Evolutionary conservation across 2,113 vertebrate genomes (phyloP).

Genomic region (Psammodynastes pulverulentus): DNA sequence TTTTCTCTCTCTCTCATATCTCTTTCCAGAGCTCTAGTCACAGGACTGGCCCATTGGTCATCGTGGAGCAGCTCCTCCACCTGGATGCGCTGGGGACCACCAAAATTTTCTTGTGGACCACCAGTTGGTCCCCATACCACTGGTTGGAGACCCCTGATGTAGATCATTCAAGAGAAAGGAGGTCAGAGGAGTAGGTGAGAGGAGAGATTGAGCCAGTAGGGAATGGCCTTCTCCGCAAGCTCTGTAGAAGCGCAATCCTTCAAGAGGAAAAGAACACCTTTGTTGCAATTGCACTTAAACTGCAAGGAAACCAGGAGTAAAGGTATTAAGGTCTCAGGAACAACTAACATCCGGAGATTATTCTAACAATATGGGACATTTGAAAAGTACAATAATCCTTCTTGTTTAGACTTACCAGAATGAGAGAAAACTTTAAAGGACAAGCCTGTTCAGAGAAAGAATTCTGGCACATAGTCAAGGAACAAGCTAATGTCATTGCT

Average conservation of each 20-base stretch:
- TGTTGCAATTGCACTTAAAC: background rate
- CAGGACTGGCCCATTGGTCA: too few species aligned
- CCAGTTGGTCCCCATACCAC: too few species aligned
- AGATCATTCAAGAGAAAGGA: background rate
- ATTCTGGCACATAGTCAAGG: background rate
- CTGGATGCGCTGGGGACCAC: too few species aligned
- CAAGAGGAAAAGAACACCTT: background rate
- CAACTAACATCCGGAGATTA: background rate
- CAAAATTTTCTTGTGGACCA: too few species aligned
- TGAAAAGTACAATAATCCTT: background rate
- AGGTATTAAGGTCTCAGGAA: background rate
- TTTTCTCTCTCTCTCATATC: too few species aligned
- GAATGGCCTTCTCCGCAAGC: background rate
- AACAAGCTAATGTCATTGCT: background rate
- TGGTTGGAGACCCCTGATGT: too few species aligned
- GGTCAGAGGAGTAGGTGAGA: background rate
- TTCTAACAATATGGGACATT: background rate
- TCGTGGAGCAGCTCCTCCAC: too few species aligned
- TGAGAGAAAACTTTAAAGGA: background rate
- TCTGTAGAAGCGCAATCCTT: background rate
- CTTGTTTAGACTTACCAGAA: background rate
- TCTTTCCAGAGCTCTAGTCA: too few species aligned
- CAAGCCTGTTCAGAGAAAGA: background rate
- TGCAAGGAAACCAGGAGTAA: background rate
- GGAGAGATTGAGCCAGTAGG: background rate